Conservation (phyloP, 2,888 invertebrate species). For the Neuroscelio doddi region DNA sequence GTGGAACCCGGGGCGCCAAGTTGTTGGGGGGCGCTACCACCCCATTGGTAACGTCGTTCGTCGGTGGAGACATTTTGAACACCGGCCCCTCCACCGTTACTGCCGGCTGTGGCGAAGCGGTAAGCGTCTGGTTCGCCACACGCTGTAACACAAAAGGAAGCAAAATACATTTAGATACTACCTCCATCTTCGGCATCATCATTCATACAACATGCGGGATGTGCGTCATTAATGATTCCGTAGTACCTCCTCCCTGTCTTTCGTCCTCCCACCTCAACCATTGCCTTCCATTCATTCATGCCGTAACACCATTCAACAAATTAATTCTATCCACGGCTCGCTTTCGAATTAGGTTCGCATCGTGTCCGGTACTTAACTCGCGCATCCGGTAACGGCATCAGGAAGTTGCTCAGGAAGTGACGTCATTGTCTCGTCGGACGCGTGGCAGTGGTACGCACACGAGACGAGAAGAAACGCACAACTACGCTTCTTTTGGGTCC, state of each 20-base stretch:
- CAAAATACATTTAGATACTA: conserved; percentile 12
- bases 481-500: no score
- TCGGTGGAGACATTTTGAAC: conserved; percentile 72
- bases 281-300: conserved; percentile 31
- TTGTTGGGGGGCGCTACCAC: conserved; percentile 74
- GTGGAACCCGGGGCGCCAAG: conserved; percentile 73
- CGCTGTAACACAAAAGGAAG: conserved; percentile 65
- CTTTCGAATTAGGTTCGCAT: conserved; percentile 43
- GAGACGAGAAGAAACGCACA: not conserved
- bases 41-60: conserved; percentile 75
- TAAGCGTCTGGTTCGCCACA: conserved; percentile 71
- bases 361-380: conserved; percentile 54
- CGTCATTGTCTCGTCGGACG: conserved; percentile 44
- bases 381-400: conserved; percentile 57
- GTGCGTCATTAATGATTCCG: conserved; percentile 41
- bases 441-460: conserved; percentile 14
- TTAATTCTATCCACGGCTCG: conserved; percentile 44
- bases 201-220: conserved; percentile 41
- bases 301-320: conserved; percentile 35
- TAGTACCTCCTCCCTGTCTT: conserved; percentile 26
- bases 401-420: conserved; percentile 59
- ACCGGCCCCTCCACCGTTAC: conserved; percentile 71
- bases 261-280: not conserved
- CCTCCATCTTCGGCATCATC: conserved; percentile 21
- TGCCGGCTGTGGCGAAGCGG: conserved; percentile 71